Conservation (phyloP, 2,888 invertebrate species). For the Catocala nupta region DNA sequence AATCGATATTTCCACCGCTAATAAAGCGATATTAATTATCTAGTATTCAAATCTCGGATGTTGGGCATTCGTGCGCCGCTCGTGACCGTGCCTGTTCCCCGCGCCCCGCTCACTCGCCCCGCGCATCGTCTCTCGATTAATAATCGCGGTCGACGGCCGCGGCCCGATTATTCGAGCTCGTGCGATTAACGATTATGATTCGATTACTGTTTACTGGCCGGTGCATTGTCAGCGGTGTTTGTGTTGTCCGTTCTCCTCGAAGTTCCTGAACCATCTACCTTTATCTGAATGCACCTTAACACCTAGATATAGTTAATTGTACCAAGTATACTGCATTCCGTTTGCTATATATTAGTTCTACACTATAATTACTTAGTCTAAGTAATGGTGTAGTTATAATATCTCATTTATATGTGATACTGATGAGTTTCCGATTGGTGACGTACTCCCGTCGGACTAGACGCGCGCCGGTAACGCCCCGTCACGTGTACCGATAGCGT, state of each 20-base stretch:
- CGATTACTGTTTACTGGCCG: slow-evolving; percentile 59
- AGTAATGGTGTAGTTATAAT: neutral
- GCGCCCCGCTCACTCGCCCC: slow-evolving; percentile 44
- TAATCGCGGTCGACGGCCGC: slow-evolving; percentile 61
- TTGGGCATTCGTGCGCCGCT: slow-evolving; percentile 73
- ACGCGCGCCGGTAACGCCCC: no score
- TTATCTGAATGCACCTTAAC: no score
- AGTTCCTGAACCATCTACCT: neutral
- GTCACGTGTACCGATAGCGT: no score
- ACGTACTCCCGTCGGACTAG: no score
- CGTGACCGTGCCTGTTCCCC: slow-evolving; percentile 65
- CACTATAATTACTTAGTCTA: no score
- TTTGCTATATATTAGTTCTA: no score
- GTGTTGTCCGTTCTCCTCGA: neutral
- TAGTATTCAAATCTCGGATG: slow-evolving; percentile 85
- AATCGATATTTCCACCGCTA: slow-evolving; percentile 83
- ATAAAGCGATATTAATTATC: slow-evolving; percentile 87
- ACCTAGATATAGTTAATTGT: no score
- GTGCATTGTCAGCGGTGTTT: slow-evolving; percentile 42
- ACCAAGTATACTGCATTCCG: no score
- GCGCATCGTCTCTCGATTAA: slow-evolving; percentile 52
- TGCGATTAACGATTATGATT: slow-evolving; percentile 72
- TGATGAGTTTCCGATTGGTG: no score
- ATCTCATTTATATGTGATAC: no score
- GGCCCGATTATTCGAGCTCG: slow-evolving; percentile 64